phyloP scores from a whole-genome alignment of 2,113 vertebrate species.

The Gavia stellata region DNA sequence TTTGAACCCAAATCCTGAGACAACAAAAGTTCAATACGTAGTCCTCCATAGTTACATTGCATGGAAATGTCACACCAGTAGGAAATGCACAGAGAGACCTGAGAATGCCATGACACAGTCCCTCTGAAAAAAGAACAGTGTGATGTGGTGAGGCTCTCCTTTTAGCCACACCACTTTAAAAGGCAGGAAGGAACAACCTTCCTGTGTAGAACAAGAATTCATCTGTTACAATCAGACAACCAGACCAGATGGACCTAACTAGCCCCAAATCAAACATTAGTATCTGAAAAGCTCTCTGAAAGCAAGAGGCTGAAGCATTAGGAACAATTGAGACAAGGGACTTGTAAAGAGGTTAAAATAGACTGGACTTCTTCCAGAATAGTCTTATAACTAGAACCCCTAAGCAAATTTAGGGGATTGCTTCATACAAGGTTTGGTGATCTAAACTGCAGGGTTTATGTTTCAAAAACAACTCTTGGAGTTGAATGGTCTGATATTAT shows the following conservation, averaged over 20 bases:
- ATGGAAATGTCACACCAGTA: not conserved
- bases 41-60: not conserved
- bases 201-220: not conserved
- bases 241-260: not conserved
- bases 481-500: not conserved
- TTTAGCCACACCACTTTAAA: not conserved
- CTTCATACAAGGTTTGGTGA: not conserved
- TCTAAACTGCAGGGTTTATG: not conserved
- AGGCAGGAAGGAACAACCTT: not conserved
- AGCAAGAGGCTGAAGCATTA: not conserved
- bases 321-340: not conserved
- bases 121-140: not conserved
- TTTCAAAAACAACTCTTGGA: not conserved
- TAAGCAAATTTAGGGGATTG: not conserved
- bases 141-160: not conserved
- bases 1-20: not conserved
- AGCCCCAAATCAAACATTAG: not conserved
- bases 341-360: not conserved
- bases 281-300: not conserved
- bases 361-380: not conserved
- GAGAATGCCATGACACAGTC: not conserved
- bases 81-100: not conserved
- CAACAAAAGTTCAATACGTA: not conserved
- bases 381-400: not conserved
- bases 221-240: not conserved